Evolutionary conservation across 1,140 invertebrate genomes (phyloP).

Genomic region (Drosophila equinoxialis): DNA sequence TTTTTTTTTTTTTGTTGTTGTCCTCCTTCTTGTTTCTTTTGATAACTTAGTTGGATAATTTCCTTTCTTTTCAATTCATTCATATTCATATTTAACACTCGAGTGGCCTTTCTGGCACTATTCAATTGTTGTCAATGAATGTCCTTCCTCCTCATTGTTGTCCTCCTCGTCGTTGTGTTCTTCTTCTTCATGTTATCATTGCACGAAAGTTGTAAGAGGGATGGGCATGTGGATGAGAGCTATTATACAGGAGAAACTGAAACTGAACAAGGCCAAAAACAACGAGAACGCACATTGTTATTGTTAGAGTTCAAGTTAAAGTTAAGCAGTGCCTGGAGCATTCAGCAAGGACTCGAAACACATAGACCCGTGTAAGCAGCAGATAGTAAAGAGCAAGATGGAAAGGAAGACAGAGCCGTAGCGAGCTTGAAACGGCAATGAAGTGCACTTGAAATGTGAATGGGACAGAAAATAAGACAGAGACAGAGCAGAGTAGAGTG

Average conservation of each 20-base stretch:
- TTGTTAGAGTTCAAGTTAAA: slow-evolving; percentile 81
- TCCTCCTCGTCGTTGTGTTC: slow-evolving; percentile 18
- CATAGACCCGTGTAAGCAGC: slow-evolving; percentile 6
- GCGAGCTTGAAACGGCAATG: slow-evolving; percentile 59
- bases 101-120: slow-evolving; percentile 11
- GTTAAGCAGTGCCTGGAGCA: slow-evolving; percentile 72
- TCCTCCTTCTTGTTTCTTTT: not conserved
- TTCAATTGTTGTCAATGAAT: slow-evolving; percentile 26
- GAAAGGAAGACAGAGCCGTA: not conserved
- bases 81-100: slow-evolving; percentile 14
- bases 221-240: slow-evolving; percentile 35
- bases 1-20: too few species aligned
- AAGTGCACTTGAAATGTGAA: slow-evolving; percentile 72
- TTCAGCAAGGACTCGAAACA: slow-evolving; percentile 41
- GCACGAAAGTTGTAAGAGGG: not conserved
- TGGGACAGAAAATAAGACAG: slow-evolving; percentile 40
- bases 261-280: slow-evolving; percentile 78
- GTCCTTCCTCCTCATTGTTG: slow-evolving; percentile 38
- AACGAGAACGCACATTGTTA: slow-evolving; percentile 64
- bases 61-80: slow-evolving; percentile 12
- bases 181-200: slow-evolving; percentile 17
- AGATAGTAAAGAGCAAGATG: not conserved
- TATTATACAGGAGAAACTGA: slow-evolving; percentile 77
- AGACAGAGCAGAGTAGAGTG: not conserved
- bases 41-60: slow-evolving; percentile 7